A percentile compares a stretch with the other conserved stretches of the same genome.
Evolutionary conservation across 1,140 invertebrate genomes (phyloP).

Genomic region (Drosophila kanapiae): DNA sequence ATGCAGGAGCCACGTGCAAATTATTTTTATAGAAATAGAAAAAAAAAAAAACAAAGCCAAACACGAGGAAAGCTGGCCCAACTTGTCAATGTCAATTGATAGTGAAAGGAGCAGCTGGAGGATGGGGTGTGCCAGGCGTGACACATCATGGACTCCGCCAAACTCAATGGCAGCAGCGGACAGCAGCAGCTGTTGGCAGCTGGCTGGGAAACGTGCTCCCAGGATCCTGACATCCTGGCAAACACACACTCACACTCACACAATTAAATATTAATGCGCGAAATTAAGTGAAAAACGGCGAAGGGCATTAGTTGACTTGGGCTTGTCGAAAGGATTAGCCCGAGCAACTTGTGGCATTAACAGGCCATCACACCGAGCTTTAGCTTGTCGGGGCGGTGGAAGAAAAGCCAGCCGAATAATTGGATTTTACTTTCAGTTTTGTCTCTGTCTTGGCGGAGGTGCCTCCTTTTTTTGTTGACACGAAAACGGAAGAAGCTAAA

Average conservation of each 20-base stretch:
- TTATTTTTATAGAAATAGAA: conserved; percentile 55
- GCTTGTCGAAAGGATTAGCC: conserved; percentile 64
- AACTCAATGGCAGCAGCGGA: conserved; percentile 7
- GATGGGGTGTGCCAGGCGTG: conserved; percentile 20
- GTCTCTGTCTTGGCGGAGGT: neutral
- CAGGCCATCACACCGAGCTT: conserved; percentile 47
- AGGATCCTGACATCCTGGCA: conserved; percentile 36
- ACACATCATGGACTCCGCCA: conserved; percentile 38
- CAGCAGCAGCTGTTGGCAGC: conserved; percentile 70
- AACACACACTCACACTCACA: conserved; percentile 28
- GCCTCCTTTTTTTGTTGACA: conserved; percentile 5
- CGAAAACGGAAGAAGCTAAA: neutral
- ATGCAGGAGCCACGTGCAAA: conserved; percentile 76
- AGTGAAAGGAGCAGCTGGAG: conserved; percentile 47
- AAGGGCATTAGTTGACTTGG: conserved; percentile 33
- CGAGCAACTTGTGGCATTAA: conserved; percentile 71
- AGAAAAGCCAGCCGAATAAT: conserved; percentile 41
- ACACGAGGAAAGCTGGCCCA: conserved; percentile 29
- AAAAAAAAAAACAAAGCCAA: conserved; percentile 5
- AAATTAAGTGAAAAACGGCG: conserved; percentile 75
- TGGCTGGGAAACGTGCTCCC: conserved; percentile 59
- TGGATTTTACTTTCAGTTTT: conserved; percentile 44
- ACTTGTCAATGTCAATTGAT: conserved; percentile 78
- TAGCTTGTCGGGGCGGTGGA: conserved; percentile 36
- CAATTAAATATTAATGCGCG: conserved; percentile 79